Conservation (phyloP, 2,888 invertebrate genomes). For the Idaea biselata region DNA sequence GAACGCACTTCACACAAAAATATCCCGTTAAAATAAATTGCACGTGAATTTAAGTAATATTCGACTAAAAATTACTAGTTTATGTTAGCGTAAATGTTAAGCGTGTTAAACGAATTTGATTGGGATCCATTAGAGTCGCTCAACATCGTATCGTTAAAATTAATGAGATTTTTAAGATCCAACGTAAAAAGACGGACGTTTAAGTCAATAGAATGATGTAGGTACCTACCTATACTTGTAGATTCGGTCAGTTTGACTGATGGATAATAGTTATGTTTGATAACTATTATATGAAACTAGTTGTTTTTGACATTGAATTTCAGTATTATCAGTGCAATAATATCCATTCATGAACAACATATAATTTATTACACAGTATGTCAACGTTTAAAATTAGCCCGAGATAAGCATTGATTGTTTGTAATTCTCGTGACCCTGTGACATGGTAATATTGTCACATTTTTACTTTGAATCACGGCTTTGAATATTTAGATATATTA, state of each 20-base stretch:
- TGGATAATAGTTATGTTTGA: not conserved
- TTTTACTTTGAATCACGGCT: no score
- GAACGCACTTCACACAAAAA: conserved; percentile 65
- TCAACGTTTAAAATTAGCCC: conserved; percentile 17
- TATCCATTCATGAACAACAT: not conserved
- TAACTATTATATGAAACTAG: not conserved
- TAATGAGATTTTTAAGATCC: not conserved
- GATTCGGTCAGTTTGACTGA: not conserved
- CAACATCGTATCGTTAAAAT: no score
- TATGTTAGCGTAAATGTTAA: not conserved
- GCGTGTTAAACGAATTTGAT: not conserved
- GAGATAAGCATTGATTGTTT: conserved; percentile 17
- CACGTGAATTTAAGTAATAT: conserved; percentile 16
- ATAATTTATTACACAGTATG: conserved; percentile 8
- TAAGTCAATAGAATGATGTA: not conserved
- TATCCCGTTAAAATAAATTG: conserved; percentile 55
- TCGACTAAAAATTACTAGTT: not conserved
- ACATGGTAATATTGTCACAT: conserved; percentile 16
- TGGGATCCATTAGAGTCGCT: not conserved
- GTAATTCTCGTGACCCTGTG: conserved; percentile 22
- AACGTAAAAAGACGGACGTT: not conserved
- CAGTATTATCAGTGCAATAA: not conserved
- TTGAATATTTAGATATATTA: not conserved
- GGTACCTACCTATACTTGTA: no score
- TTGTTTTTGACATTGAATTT: no score